A percentile compares a stretch with the other conserved stretches of the same genome.
Evolutionary conservation across 2,113 vertebrate species (phyloP).

Genomic region (Antechinus flavipes): DNA sequence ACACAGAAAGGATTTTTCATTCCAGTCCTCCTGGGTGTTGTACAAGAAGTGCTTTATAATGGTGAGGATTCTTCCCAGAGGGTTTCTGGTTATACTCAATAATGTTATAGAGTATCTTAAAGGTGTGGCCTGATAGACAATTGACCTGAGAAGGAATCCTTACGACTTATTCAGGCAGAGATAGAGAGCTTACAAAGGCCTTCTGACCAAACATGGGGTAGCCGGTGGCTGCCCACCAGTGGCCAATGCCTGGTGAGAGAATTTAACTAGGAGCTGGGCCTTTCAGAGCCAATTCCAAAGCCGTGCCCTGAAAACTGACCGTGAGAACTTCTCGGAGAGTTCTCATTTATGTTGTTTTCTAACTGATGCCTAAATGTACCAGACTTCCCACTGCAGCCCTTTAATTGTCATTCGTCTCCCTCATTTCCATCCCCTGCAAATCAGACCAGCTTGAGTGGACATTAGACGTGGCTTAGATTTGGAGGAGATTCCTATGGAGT

Average conservation of each 20-base stretch:
- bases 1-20: background rate
- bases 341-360: background rate
- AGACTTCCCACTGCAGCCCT: background rate
- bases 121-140: background rate
- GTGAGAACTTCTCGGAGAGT: background rate
- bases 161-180: background rate
- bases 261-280: background rate
- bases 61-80: background rate
- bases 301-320: too few relatives aligned
- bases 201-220: too few relatives aligned
- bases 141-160: background rate
- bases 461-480: too few relatives aligned
- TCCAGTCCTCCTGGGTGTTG: background rate
- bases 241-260: background rate
- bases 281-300: background rate
- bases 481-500: too few relatives aligned
- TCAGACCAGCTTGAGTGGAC: background rate
- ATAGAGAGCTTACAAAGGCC: background rate
- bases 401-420: background rate
- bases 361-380: background rate
- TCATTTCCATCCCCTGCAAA: background rate
- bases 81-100: background rate
- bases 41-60: background rate
- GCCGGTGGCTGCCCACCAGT: background rate
- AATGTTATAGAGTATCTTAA: background rate